These are phyloP conservation scores for Apodemia hepburni DNA, from an alignment of 2,888 invertebrate species.

Conservation along the genomic window DNA sequence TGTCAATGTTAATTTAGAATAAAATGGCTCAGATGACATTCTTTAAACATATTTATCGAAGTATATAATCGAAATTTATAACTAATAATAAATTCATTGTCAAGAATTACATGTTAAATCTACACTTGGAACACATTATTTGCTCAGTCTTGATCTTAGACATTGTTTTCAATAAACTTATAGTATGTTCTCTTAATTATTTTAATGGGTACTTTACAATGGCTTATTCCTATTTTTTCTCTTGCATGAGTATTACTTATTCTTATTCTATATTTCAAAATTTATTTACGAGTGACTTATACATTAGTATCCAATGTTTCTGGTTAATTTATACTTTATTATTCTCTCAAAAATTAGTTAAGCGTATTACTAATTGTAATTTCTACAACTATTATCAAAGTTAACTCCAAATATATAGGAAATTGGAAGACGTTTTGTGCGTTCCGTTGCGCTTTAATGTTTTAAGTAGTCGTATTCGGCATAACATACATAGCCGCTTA, in stretches of 20 bases:
- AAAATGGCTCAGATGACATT: too few species aligned
- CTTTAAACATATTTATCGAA: too few species aligned
- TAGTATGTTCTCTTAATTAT: too few species aligned
- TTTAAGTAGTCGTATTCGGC: not conserved
- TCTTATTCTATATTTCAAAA: too few species aligned
- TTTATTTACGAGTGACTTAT: not conserved
- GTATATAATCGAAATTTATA: too few species aligned
- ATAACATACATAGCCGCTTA: not conserved
- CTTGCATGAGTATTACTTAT: too few species aligned
- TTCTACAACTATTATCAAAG: not conserved
- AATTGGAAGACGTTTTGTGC: conserved; percentile 11
- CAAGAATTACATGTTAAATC: too few species aligned
- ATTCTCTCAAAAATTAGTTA: not conserved
- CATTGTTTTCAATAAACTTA: not conserved
- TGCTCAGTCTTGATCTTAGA: conserved; percentile 1
- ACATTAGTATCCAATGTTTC: not conserved
- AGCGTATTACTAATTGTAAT: too few species aligned
- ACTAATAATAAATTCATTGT: too few species aligned
- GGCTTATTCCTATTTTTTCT: too few species aligned
- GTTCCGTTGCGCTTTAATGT: not conserved
- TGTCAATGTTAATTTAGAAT: too few species aligned
- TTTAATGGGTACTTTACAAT: too few species aligned
- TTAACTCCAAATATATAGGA: not conserved
- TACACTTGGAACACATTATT: conserved; percentile 6
- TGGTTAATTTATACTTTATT: not conserved